A percentile compares a stretch with the other conserved stretches of the same genome.
phyloP scores from a whole-genome alignment of 2,888 invertebrate species.

The Cremastinae sp. region DNA sequence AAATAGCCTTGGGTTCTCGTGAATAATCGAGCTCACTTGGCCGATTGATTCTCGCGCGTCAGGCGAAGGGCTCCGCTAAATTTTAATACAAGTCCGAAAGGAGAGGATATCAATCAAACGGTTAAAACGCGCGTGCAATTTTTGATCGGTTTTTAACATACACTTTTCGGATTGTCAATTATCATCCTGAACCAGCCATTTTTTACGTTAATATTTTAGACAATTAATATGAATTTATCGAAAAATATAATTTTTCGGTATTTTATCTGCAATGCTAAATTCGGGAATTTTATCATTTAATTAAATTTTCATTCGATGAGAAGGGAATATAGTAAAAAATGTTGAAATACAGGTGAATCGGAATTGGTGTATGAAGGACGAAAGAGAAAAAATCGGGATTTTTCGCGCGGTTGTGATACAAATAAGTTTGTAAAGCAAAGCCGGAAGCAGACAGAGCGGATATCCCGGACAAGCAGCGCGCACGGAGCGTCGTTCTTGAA shows the following conservation, averaged over 20 bases:
- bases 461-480: slow-evolving; percentile 19
- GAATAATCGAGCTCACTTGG: slow-evolving; percentile 59
- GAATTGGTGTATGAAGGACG: too few relatives aligned
- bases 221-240: too few relatives aligned
- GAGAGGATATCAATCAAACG: not conserved
- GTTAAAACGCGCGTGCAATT: not conserved
- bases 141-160: too few relatives aligned
- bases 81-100: slow-evolving; percentile 29
- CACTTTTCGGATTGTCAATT: too few relatives aligned
- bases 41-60: slow-evolving; percentile 59
- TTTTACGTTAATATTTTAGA: too few relatives aligned
- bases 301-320: too few relatives aligned
- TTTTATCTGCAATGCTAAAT: too few relatives aligned
- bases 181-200: too few relatives aligned
- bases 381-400: not conserved
- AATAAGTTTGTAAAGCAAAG: not conserved
- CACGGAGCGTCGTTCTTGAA: slow-evolving; percentile 2
- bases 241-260: too few relatives aligned
- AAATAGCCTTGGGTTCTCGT: slow-evolving; percentile 30
- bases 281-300: too few relatives aligned
- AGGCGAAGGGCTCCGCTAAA: not conserved
- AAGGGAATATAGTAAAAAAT: too few relatives aligned
- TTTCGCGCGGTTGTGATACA: not conserved
- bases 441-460: slow-evolving; percentile 31
- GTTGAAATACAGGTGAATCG: too few relatives aligned